These are phyloP conservation scores for Tinea pellionella DNA, from an alignment of 2,888 invertebrate species.

Conservation along the genomic window DNA sequence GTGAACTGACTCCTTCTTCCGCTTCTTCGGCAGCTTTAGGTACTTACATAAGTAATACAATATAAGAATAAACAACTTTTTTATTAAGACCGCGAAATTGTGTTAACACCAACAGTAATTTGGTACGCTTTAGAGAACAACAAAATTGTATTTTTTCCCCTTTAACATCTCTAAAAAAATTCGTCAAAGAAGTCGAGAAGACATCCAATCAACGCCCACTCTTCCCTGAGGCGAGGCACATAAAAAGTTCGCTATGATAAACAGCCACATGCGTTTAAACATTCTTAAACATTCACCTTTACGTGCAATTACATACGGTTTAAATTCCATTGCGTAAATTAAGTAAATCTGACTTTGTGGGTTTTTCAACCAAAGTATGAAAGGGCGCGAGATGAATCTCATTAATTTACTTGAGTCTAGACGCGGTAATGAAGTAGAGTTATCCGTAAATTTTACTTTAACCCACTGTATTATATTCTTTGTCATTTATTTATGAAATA, in stretches of 20 bases:
- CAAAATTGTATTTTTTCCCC: slow-evolving; percentile 8
- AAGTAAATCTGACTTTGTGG: not conserved
- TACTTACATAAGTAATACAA: too few relatives aligned
- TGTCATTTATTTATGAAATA: not conserved
- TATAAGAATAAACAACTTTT: too few relatives aligned
- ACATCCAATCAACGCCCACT: slow-evolving; percentile 12
- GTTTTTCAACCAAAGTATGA: slow-evolving; percentile 4
- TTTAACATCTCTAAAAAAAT: slow-evolving; percentile 4
- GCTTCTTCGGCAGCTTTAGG: too few relatives aligned
- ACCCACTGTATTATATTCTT: not conserved
- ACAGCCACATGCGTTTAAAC: not conserved
- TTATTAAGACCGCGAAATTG: slow-evolving; percentile 1
- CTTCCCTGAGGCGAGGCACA: slow-evolving; percentile 1
- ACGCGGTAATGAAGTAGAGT: slow-evolving; percentile 12
- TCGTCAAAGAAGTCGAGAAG: not conserved
- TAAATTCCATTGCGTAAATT: not conserved
- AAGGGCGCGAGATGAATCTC: slow-evolving; percentile 13
- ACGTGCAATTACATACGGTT: not conserved
- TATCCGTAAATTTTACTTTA: not conserved
- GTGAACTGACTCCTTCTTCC: too few relatives aligned
- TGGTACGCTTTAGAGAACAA: slow-evolving; percentile 8
- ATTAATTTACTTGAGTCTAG: slow-evolving; percentile 12
- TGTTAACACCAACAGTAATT: slow-evolving; percentile 8
- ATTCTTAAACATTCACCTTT: not conserved
- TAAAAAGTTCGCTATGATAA: not conserved